Percentiles rank a stretch among this genome's conserved stretches.
phyloP scores from a whole-genome alignment of 2,888 invertebrate species.

The Philaethria dido region DNA sequence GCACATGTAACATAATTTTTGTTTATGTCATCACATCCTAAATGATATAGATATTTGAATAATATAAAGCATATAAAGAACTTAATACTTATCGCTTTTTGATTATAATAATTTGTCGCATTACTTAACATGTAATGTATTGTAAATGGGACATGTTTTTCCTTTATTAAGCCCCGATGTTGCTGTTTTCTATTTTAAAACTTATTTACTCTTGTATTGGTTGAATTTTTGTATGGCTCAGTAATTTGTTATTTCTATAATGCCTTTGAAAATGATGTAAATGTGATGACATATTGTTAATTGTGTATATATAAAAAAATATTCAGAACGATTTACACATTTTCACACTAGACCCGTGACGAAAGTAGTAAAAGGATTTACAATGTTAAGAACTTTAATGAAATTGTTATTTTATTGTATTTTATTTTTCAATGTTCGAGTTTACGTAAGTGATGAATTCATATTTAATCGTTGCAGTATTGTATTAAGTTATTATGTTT shows the following conservation, averaged over 20 bases:
- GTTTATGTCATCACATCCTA: background rate
- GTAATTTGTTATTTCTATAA: slow-evolving; percentile 14
- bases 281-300: slow-evolving; percentile 39
- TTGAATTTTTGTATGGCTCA: slow-evolving; percentile 10
- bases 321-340: slow-evolving; percentile 59
- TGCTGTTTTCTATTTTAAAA: slow-evolving; percentile 13
- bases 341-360: slow-evolving; percentile 45
- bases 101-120: slow-evolving; percentile 5
- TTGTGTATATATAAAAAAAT: slow-evolving; percentile 48
- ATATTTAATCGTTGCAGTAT: background rate
- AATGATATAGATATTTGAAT: background rate
- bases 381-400: slow-evolving; percentile 43
- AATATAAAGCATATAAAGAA: background rate
- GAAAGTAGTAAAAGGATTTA: slow-evolving; percentile 34
- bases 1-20: background rate
- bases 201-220: background rate
- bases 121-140: background rate
- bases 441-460: slow-evolving; percentile 24
- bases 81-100: background rate
- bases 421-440: slow-evolving; percentile 21
- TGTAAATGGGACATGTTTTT: slow-evolving; percentile 8
- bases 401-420: slow-evolving; percentile 15
- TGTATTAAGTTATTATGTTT: background rate
- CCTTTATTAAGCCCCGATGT: background rate
- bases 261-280: slow-evolving; percentile 19